Evolutionary conservation across 2,888 invertebrate species (phyloP), one percentile per base, ranked within the genome.

Genomic region (Pemphredon lugubris): DNA sequence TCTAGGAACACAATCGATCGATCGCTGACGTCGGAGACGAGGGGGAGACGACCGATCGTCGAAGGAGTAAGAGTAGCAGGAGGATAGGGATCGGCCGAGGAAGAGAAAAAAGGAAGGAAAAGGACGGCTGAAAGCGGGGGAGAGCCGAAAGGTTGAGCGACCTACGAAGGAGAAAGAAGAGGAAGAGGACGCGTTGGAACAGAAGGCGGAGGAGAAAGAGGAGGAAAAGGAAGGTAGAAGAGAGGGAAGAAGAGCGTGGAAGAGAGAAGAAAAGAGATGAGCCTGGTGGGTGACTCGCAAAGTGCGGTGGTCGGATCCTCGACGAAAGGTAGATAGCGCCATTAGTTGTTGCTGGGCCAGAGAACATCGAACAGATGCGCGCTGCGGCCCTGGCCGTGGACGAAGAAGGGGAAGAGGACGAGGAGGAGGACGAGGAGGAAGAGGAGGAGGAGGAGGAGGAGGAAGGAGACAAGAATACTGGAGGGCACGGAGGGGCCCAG

Each of bases 271-370:
- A 70, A 65, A 86, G 86, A 83, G 83, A 87, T 87, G 87, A 84
- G 77, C 80, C 75, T 84, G 74, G 81, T 73, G 73, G 77, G 72
- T 73, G 77, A 73, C 70, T 78, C 76, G 77, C 76, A 79, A 82
- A 83, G 84, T 68, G 81, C 60, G 85, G 80, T 82, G 84, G 77
- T 77, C 81, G 84, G 75, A 60, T 78, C 78, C 63, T 72, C 79
- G 77, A 83, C 74, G 77, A 79, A 76, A 81, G 74, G 75, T 77
- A 87, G 87, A 86, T 86, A 86, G 85, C 86, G 83, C 79, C 78
- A 77, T 79, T 79, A 79, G 77, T 75, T 47, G 74, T 66, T 65
- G 72, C 72, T 68, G 75, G 74, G 74, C 64, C 69, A 57, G 57
- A 66, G 55, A 79, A 68, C 71, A 61, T 79, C 79, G 73, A 76